A percentile compares a stretch with the other conserved stretches of the same genome.
phyloP scores from a whole-genome alignment of 2,888 invertebrate species.

The Beris chalybata region DNA sequence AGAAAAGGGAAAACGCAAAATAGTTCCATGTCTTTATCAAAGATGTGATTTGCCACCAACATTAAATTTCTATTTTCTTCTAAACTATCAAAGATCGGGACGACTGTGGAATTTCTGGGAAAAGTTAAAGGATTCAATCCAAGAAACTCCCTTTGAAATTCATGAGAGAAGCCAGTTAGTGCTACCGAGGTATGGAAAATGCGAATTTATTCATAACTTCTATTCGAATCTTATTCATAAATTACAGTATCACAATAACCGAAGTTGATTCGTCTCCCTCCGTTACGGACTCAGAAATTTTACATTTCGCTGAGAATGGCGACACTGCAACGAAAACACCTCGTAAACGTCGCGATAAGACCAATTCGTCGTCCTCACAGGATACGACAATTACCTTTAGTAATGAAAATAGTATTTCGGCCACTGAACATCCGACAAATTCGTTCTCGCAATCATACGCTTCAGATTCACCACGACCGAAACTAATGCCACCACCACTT shows the following conservation, averaged over 20 bases:
- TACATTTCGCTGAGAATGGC: too few species aligned
- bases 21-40: conserved; percentile 72
- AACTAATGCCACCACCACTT: conserved; percentile 27
- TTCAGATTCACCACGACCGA: neutral
- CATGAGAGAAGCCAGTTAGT: conserved; percentile 42
- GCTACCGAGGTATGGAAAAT: conserved; percentile 43
- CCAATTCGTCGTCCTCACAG: conserved; percentile 2
- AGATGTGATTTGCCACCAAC: conserved; percentile 66
- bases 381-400: neutral
- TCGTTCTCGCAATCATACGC: neutral
- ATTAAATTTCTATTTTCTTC: conserved; percentile 66
- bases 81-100: conserved; percentile 62
- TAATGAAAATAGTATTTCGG: conserved; percentile 14
- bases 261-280: conserved; percentile 30
- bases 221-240: neutral
- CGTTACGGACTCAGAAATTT: neutral
- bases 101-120: conserved; percentile 72
- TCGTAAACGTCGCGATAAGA: conserved; percentile 13
- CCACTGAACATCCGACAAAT: neutral
- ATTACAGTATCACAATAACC: conserved; percentile 34
- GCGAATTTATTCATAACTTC: neutral
- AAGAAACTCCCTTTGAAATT: conserved; percentile 49
- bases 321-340: conserved; percentile 9
- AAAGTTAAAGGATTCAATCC: conserved; percentile 62
- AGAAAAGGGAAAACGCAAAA: conserved; percentile 65